Percentiles rank a stretch among this genome's conserved stretches.
Conservation (phyloP, 2,113 vertebrate genomes). For the Hemichromis elongatus region DNA sequence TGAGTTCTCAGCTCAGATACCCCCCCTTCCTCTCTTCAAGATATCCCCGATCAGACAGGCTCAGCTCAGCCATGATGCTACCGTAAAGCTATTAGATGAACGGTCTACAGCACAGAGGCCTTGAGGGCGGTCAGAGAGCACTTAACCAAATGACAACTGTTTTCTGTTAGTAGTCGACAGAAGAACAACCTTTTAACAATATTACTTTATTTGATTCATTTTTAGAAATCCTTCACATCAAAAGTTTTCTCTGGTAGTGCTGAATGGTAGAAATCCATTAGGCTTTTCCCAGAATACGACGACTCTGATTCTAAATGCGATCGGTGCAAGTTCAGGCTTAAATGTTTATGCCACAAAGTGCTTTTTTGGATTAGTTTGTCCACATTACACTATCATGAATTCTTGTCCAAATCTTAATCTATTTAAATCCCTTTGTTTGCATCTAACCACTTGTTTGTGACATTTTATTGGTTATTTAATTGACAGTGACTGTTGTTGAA, state of each 20-base stretch:
- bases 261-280: neutral
- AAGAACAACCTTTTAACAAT: neutral
- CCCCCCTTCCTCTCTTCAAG: neutral
- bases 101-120: neutral
- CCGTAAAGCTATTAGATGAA: slow-evolving; percentile 59
- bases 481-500: too few relatives aligned
- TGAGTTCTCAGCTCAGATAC: slow-evolving; percentile 28
- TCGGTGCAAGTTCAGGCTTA: neutral
- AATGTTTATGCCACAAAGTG: rapidly evolving
- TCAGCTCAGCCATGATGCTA: slow-evolving; percentile 27
- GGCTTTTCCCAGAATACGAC: neutral
- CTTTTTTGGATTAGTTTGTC: neutral
- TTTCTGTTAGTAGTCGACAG: neutral
- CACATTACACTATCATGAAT: neutral
- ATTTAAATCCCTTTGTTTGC: too few relatives aligned
- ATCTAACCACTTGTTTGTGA: too few relatives aligned
- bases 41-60: neutral
- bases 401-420: too few relatives aligned
- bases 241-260: neutral
- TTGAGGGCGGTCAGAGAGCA: neutral
- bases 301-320: neutral
- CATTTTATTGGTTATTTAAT: too few relatives aligned
- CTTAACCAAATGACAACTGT: neutral
- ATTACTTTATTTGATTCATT: neutral
- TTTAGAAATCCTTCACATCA: neutral